These are phyloP conservation scores for Cerastis leucographa DNA, from an alignment of 2,888 invertebrate genomes.

Conservation along the genomic window DNA sequence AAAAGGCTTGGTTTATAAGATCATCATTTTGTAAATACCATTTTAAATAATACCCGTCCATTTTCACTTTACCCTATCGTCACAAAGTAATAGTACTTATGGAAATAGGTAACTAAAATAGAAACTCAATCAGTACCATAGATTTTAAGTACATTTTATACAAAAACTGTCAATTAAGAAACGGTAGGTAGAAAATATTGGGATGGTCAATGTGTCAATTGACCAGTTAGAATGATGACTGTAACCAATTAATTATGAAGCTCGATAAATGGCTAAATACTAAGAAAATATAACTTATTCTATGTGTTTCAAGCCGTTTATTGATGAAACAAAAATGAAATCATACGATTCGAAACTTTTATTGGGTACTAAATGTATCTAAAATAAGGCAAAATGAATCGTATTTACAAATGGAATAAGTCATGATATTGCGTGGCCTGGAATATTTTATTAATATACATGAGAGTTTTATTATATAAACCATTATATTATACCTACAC, in stretches of 20 bases:
- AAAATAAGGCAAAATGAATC: constrained; percentile 59
- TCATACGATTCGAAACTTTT: constrained; percentile 46
- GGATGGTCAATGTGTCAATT: constrained; percentile 5
- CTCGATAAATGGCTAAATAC: constrained; percentile 7
- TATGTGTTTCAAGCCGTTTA: constrained; percentile 15
- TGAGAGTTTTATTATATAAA: constrained; percentile 33
- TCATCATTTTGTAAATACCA: constrained; percentile 45
- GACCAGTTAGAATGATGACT: constrained; percentile 3
- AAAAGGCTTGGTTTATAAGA: constrained; percentile 12
- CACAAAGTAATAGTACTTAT: constrained; percentile 65
- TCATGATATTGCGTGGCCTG: constrained; percentile 13
- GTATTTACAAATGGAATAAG: constrained; percentile 25
- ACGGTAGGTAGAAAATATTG: constrained; percentile 18
- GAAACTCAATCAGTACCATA: constrained; percentile 59
- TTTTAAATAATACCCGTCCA: constrained; percentile 32
- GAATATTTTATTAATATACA: constrained; percentile 47
- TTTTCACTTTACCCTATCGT: constrained; percentile 23
- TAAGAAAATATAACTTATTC: neutral
- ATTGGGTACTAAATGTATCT: constrained; percentile 58
- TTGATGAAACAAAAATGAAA: constrained; percentile 17
- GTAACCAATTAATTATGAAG: constrained; percentile 24
- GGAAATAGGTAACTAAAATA: constrained; percentile 48
- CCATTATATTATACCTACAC: constrained; percentile 30
- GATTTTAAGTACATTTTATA: constrained; percentile 48
- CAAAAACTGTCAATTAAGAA: constrained; percentile 50